phyloP scores from a whole-genome alignment of 1,140 invertebrate species.

The Trigoniulus corallinus region DNA sequence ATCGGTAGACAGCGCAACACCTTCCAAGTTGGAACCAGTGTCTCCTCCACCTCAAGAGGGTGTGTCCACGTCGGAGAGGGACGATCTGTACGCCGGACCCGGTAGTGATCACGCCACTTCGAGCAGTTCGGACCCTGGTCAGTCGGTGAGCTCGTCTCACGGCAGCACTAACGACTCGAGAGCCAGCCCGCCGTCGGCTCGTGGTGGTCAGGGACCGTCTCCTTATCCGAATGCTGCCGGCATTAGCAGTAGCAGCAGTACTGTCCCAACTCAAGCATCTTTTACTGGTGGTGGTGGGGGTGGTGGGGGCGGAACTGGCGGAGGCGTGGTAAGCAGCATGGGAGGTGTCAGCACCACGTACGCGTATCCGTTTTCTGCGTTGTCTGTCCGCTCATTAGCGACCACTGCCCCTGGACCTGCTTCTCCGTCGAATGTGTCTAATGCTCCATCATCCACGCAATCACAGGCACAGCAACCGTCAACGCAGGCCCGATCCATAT shows the following conservation, averaged over 20 bases:
- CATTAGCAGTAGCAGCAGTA: neutral
- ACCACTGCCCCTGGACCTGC: slow-evolving; percentile 18
- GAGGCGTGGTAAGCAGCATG: neutral
- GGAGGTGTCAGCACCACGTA: slow-evolving; percentile 21
- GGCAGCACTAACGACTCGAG: slow-evolving; percentile 14
- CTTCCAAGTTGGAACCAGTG: slow-evolving; percentile 12
- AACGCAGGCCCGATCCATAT: slow-evolving; percentile 1
- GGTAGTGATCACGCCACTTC: neutral
- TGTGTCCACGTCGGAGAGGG: slow-evolving; percentile 9
- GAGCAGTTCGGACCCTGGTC: slow-evolving; percentile 5
- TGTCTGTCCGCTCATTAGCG: slow-evolving; percentile 31
- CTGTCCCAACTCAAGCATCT: neutral
- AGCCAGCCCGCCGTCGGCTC: slow-evolving; percentile 9
- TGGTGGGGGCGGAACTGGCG: slow-evolving; percentile 10
- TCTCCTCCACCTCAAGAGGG: slow-evolving; percentile 8
- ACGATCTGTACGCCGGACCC: slow-evolving; percentile 1
- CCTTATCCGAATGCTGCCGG: neutral
- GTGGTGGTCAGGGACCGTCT: too few relatives aligned
- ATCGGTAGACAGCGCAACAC: slow-evolving; percentile 12
- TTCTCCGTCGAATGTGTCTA: slow-evolving; percentile 23
- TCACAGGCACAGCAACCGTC: slow-evolving; percentile 5
- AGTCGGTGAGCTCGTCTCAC: slow-evolving; percentile 15
- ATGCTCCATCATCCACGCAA: slow-evolving; percentile 21
- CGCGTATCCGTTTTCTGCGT: slow-evolving; percentile 41
- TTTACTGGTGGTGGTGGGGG: slow-evolving; percentile 9